Base-by-base conservation (phyloP, 30 jellyfish, hydroid and myxozoan genomes). In the Nemopilema nomurai region DNA sequence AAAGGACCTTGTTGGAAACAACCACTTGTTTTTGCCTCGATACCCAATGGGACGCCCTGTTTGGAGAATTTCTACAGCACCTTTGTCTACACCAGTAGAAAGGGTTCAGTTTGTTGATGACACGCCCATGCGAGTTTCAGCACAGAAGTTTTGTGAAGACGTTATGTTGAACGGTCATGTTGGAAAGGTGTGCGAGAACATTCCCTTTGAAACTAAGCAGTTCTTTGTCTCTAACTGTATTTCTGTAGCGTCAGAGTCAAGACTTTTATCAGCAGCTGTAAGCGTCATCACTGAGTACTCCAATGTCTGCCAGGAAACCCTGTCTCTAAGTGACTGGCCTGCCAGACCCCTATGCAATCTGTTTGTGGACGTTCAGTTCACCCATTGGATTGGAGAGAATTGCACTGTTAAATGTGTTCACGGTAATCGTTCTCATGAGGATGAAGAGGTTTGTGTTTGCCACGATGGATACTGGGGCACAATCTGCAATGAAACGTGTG, bases 321-420 rank as follows among this genome's bases (percentile, higher is more conserved):
- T 85, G 84, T 49, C 74, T 6, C 77, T 85, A 26, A 18, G 8
- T 74, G 93, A 74, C 79, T 85, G 93, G 93, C 93, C 93, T 8
- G 93, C 93, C 0, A 65, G 88, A 29, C 88, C 83, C 0, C 30
- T 85, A 28, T 85, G 93, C 71, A 75, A 85, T 28, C 62, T 85
- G 4, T 85, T 85, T 71, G 24, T n/a, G 13, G 93, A 51, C 6
- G 77, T 85, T n/a, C 53, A 74, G 18, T 70, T 83, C 13, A 80
- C 85, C 28, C 52, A 67, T 29, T 85, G 93, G 93, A 85, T 85
- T 4, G 93, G 93, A 24, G 69, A 73, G 24, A 85, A 85, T 49
- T 85, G 93, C 73, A n/a, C 93, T 18, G 84, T 76, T 62, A 67
- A 62, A 18, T 85, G 93, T 24, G 87, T 85, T 25, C 70, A 51